A percentile compares a stretch with the other conserved stretches of the same genome.
phyloP scores from a whole-genome alignment of 92 coral and sea anemone genomes.

The Actinernus sp. region DNA sequence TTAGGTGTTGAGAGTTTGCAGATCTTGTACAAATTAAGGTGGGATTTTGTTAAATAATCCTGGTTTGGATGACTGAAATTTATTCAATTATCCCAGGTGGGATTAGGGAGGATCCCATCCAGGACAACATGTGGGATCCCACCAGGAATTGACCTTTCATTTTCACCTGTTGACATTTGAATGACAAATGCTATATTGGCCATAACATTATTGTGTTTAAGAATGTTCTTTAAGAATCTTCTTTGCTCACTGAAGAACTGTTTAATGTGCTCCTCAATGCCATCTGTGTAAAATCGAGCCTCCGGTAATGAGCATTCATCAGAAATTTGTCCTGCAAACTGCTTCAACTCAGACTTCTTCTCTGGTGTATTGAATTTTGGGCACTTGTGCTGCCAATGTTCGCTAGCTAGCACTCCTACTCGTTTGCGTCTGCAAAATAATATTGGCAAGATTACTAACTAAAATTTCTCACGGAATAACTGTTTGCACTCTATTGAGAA shows the following conservation, averaged over 20 bases:
- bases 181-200: no score
- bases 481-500: constrained; percentile 9
- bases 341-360: constrained; percentile 19
- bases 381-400: constrained; percentile 14
- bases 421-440: constrained; percentile 23
- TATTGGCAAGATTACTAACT: background rate
- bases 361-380: constrained; percentile 34
- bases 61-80: no score
- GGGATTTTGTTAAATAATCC: no score
- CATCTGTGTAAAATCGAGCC: constrained; percentile 17
- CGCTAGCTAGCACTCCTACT: constrained; percentile 32
- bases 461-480: constrained; percentile 1
- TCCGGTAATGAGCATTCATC: constrained; percentile 19
- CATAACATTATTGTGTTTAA: no score
- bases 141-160: no score
- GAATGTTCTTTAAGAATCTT: constrained; percentile 3
- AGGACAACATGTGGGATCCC: no score
- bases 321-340: constrained; percentile 9
- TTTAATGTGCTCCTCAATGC: constrained; percentile 16
- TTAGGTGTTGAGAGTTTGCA: background rate
- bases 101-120: no score
- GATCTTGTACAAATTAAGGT: no score
- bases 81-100: no score
- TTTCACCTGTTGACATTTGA: no score
- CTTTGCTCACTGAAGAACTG: constrained; percentile 29